Evolutionary conservation across 2,797 vertebrate genomes (phyloP), one percentile per base, ranked within the genome.

Genomic region (Chanos chanos): DNA sequence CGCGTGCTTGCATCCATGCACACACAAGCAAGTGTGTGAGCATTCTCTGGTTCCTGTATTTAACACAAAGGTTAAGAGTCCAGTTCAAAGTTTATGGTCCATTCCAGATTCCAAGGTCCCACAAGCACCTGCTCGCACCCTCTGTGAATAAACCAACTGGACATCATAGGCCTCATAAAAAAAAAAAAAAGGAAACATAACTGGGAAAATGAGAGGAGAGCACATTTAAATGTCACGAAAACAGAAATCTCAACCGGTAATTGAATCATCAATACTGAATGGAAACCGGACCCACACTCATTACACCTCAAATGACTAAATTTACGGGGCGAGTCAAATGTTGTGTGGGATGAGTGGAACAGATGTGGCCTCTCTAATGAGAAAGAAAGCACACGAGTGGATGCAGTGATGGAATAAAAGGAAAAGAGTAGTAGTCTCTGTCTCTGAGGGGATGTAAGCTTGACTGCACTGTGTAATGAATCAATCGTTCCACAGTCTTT

Each of bases 331-430:
- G 37, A 21, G 59, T 40, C 21, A 49, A 36, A 7, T 31, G 22
- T 49, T 36, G 49, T 52, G 21, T 28, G 30, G 4, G 21, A 25
- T 13, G 43, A 68, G 33, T 43, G 27, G 27, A 36, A 54, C 43
- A 48, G 43, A 55, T 1, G 4, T 61, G 36, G 55, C 65, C 51
- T 51, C 56, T 68, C 45, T 34, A 50, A 62, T 16, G 30, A 51
- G 21, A 27, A 36, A 27, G 36, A 30, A 49, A 28, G 28, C 30
- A 44, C 16, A 21, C 61, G 18, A 41, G 18, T 37, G 54, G 31
- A 37, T n/a, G 30, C 13, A 9, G 10, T 34, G 56, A 18, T 41
- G 39, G 24, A 49, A 54, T 4, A 41, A 28, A 39, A 30, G 36
- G 28, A 5, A 28, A 43, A 36, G 0, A 16, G 48, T 47, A 27